phyloP scores from a whole-genome alignment of 2,113 vertebrate genomes.

The Malaclemys terrapin region DNA sequence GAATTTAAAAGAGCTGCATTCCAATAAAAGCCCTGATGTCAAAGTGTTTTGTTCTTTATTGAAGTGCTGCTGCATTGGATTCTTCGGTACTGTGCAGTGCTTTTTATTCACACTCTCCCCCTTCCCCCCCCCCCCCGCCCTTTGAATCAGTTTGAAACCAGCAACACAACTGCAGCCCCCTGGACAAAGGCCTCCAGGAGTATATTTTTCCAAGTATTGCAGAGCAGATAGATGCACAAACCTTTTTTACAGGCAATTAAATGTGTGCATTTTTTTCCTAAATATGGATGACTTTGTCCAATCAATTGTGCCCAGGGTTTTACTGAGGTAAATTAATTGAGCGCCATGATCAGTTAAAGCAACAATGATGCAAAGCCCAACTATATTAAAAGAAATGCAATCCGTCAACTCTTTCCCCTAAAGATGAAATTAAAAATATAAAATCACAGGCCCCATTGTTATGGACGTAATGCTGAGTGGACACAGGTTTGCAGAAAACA shows the following conservation, averaged over 20 bases:
- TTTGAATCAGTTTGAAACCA: not conserved
- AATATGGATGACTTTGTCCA: not conserved
- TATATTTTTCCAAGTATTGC: not conserved
- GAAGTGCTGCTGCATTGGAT: not conserved
- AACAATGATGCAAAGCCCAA: rapidly evolving
- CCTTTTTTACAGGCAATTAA: not conserved
- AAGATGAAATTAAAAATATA: not conserved
- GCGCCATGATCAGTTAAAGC: not conserved
- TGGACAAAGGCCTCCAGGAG: not conserved
- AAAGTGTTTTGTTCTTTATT: not conserved
- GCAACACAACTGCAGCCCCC: not conserved
- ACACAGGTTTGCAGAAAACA: not conserved
- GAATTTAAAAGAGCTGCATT: not conserved
- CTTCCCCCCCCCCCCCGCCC: rapidly evolving
- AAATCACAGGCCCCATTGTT: not conserved
- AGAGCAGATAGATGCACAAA: not conserved
- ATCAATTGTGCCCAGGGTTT: not conserved
- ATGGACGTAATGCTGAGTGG: not conserved
- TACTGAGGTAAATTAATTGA: not conserved
- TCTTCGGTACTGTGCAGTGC: not conserved
- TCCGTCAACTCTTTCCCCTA: not conserved
- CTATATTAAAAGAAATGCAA: not conserved
- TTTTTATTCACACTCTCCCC: not conserved
- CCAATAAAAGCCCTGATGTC: not conserved
- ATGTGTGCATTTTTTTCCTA: not conserved